A percentile compares a stretch with the other conserved stretches of the same genome.
These are phyloP conservation scores for Diarsia brunnea DNA, from an alignment of 2,888 invertebrate genomes.

Conservation along the genomic window DNA sequence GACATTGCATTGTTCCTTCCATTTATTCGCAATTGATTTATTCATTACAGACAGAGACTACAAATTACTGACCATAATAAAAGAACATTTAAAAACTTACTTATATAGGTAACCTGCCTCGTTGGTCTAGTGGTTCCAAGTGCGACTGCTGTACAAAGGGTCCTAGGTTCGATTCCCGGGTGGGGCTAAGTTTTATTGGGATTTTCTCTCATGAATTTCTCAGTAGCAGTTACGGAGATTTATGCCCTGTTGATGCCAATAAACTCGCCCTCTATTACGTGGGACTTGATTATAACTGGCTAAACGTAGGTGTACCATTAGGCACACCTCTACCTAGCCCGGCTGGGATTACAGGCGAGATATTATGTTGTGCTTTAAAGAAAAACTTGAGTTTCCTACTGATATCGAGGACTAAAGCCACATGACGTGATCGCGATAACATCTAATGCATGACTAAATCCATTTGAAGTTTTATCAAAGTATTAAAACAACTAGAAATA, in stretches of 20 bases:
- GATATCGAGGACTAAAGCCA: constrained; percentile 39
- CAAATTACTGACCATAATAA: constrained; percentile 25
- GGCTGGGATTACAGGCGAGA: too few relatives aligned
- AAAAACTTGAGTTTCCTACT: constrained; percentile 9
- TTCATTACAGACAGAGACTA: constrained; percentile 8
- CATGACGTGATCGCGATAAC: constrained; percentile 58
- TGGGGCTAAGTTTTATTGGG: too few relatives aligned
- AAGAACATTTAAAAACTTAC: constrained; percentile 14
- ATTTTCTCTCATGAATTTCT: too few relatives aligned
- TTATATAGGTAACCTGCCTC: background rate
- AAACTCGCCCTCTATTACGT: too few relatives aligned
- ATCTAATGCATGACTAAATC: constrained; percentile 62
- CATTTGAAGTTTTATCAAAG: constrained; percentile 47
- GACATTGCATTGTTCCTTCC: constrained; percentile 41
- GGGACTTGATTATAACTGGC: too few relatives aligned
- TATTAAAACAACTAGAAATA: background rate
- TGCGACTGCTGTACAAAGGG: too few relatives aligned
- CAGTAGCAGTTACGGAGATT: too few relatives aligned
- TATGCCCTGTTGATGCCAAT: too few relatives aligned
- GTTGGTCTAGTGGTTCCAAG: too few relatives aligned
- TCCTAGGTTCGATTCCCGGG: too few relatives aligned
- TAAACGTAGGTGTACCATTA: too few relatives aligned
- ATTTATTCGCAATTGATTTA: constrained; percentile 25
- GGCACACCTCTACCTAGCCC: too few relatives aligned
- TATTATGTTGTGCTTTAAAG: background rate